Evolutionary conservation across 2,888 invertebrate species (phyloP), one percentile per base, ranked within the genome.

Genomic region (Meliscaeva auricollis): DNA sequence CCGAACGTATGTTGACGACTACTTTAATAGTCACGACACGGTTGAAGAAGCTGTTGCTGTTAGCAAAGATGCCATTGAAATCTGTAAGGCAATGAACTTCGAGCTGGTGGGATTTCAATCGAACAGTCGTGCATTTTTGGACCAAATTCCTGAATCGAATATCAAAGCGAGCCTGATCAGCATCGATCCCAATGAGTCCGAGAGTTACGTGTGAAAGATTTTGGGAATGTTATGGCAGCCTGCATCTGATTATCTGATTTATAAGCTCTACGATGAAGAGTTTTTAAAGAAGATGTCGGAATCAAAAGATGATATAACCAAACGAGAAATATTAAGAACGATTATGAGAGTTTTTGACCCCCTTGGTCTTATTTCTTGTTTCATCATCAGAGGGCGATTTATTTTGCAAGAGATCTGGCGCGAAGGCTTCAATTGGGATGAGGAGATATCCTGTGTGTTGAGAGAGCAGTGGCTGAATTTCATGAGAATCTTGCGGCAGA

Each of bases 371-470:
- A n/a, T 74, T 17, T 66, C 73, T 0, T n/a, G 38, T 11, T 64
- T 56, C 26, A 38, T 74, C n/a, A 68, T 74, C 4, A 30, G 50
- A 32, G 74, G 68, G 0, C 60, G 69, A 7, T n/a, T 69, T 6
- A 46, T 62, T 1, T 32, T 80, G 2, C 80, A 74, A 48, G 74
- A 79, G 11, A 38, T 73, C n/a, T 73, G 78, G 70, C 32, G 72
- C 3, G 56, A 64, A 20, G 78, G 62, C 0, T 64, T 54, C 26
- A 70, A 11, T 26, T 72, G 78, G 64, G 72, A 66, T 35, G 70
- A 78, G 13, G 35, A 52, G 56, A 38, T 58, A 13, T 20, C 5
- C 17, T 8, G 9, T 1, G 11, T 9, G 5, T 38, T 58, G 13
- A 38, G 3, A 2, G 15, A 1, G 3, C 38, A 35, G 38, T 38